Base-by-base conservation (phyloP, 2,113 vertebrate species). In the Poicephalus meyeri region DNA sequence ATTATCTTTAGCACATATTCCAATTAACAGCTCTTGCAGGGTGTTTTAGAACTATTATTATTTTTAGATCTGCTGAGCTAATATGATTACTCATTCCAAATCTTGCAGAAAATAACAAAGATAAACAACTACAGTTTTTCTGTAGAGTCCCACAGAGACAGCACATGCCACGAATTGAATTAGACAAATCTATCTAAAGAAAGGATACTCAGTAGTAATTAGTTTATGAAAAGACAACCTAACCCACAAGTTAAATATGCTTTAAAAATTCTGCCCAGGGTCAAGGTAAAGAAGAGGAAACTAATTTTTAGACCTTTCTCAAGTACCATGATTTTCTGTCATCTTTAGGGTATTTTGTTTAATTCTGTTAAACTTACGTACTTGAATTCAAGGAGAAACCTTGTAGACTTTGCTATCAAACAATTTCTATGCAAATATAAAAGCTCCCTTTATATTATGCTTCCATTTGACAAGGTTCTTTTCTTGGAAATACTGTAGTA, bases 1-100 rank as follows among this genome's bases (percentile, higher is more conserved):
- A 85, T 88, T 95, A 33, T 84, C 47, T 92, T 87, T 55, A 80
- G 20, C 2, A 13, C 14, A 7, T 82, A 35, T 82, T 94, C 53
- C 81, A 80, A 42, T 96, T 88, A 96, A 70, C 46, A 87, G 37
- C 33, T 83, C 41, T 49, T 29, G 11, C 11, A 39, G 13, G 41
- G 39, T 91, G 16, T 69, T 92, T 87, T 70, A 55, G n/a, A 81
- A 33, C 28, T 85, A 53, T 66, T 91, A 70, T 20, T 89, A 64
- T 82, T 96, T 85, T 89, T 29, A 89, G 89, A 80, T 89, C 46
- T 91, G 58, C 58, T 91, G 74, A 80, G 46, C 31, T 91, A 88
- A 80, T 93, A 35, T 49, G 49, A 61, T 88, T 80, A 25, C 28
- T 85, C 8, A 6, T 88, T 93, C 66, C 29, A 96, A 73, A 88